Conservation (phyloP, 2,797 vertebrate species). For the Hyperoplus lanceolatus region DNA sequence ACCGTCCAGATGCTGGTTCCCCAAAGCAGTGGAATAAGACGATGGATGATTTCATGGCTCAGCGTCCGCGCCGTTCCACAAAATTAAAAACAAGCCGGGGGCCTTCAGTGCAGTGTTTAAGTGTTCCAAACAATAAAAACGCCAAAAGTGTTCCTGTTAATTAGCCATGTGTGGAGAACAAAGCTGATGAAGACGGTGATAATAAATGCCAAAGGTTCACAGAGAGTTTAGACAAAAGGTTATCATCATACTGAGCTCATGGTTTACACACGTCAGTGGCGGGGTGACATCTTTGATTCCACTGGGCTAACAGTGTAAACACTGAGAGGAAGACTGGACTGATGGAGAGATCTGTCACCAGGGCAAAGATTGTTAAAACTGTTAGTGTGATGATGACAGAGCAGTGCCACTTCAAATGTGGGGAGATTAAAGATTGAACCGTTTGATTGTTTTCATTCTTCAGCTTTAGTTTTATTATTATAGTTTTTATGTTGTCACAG, state of each 20-base stretch:
- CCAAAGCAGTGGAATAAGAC: constrained; percentile 25
- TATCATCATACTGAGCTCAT: constrained; percentile 77
- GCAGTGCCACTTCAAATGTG: constrained; percentile 6
- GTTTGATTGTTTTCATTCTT: background rate
- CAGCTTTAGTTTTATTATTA: background rate
- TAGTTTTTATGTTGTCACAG: background rate
- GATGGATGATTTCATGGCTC: constrained; percentile 23
- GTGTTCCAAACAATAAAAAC: constrained; percentile 59
- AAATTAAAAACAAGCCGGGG: constrained; percentile 27
- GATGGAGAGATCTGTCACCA: constrained; percentile 45
- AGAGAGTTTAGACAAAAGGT: constrained; percentile 76
- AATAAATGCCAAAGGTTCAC: constrained; percentile 67
- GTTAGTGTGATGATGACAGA: constrained; percentile 21
- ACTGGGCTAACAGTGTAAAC: constrained; percentile 70
- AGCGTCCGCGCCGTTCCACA: background rate
- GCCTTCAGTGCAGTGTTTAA: constrained; percentile 23
- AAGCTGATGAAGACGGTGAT: constrained; percentile 67
- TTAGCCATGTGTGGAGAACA: constrained; percentile 66
- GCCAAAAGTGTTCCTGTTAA: constrained; percentile 54
- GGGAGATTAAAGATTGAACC: background rate
- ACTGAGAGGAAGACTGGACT: constrained; percentile 57
- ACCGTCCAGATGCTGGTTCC: constrained; percentile 3
- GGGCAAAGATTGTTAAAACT: constrained; percentile 40
- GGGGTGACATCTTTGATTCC: constrained; percentile 66
- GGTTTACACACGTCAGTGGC: constrained; percentile 67